These are phyloP conservation scores for Hydropsyche tenuis DNA, from an alignment of 1,140 invertebrate species.

Conservation along the genomic window DNA sequence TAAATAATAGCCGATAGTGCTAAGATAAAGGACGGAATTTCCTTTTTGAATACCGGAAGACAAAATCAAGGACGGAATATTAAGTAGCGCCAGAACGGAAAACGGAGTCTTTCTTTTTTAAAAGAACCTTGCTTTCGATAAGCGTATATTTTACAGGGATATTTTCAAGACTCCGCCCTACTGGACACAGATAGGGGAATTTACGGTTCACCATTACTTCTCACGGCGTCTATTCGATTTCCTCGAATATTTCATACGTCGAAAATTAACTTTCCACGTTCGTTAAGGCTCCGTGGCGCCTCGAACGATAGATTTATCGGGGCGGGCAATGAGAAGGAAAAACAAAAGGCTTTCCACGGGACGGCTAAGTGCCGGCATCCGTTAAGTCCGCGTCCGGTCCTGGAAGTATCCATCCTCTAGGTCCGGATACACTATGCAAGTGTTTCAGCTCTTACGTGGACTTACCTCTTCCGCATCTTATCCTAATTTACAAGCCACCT, in stretches of 20 bases:
- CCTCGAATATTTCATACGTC: too few species aligned
- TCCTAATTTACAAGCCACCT: conserved; percentile 24
- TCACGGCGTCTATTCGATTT: too few species aligned
- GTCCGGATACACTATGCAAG: conserved; percentile 36
- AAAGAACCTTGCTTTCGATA: conserved; percentile 7
- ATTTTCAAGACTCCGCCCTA: conserved; percentile 10
- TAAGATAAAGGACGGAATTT: conserved; percentile 36
- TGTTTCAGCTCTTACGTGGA: conserved; percentile 31
- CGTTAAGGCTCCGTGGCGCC: too few species aligned
- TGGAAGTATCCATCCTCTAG: conserved; percentile 20
- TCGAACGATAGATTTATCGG: conserved; percentile 39
- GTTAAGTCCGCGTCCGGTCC: conserved; percentile 37
- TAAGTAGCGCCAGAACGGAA: conserved; percentile 19
- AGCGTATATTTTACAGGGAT: conserved; percentile 1
- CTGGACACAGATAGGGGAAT: conserved; percentile 5
- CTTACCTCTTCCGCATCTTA: conserved; percentile 20
- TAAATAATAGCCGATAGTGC: conserved; percentile 40
- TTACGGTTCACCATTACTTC: background rate
- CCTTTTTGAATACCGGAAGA: background rate
- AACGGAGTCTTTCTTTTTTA: conserved; percentile 18
- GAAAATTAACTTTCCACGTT: background rate
- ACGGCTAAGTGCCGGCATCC: conserved; percentile 39
- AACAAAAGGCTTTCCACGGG: conserved; percentile 27
- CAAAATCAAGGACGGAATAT: conserved; percentile 34
- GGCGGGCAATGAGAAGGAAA: conserved; percentile 36